Evolutionary conservation across 2,888 invertebrate genomes (phyloP).

Genomic region (Clivina fossor): DNA sequence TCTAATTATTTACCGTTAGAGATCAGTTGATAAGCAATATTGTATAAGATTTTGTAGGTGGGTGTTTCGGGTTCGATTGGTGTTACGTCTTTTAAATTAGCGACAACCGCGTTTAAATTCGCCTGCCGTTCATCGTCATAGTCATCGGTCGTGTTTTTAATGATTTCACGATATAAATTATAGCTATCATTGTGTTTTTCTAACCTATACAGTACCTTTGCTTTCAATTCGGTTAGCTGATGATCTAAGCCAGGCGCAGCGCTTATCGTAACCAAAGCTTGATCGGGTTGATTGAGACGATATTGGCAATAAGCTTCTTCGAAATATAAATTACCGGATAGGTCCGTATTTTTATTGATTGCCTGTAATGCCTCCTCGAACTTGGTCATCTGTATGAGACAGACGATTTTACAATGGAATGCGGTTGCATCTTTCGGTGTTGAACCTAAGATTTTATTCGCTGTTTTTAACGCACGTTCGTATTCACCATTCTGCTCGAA

Average conservation of each 20-base stretch:
- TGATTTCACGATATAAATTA: conserved; percentile 80
- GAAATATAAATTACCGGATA: conserved; percentile 67
- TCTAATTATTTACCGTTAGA: conserved; percentile 70
- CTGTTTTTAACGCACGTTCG: conserved; percentile 87
- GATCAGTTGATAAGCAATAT: conserved; percentile 81
- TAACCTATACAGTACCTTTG: conserved; percentile 85
- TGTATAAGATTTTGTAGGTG: conserved; percentile 91
- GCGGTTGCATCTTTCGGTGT: conserved; percentile 84
- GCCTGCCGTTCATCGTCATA: conserved; percentile 95
- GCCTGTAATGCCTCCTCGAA: conserved; percentile 83
- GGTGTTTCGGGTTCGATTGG: conserved; percentile 52
- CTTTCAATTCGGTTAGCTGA: conserved; percentile 74
- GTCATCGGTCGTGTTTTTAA: conserved; percentile 90
- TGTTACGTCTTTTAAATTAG: conserved; percentile 66
- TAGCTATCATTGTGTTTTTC: conserved; percentile 87
- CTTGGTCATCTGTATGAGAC: conserved; percentile 83
- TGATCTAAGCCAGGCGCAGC: conserved; percentile 58
- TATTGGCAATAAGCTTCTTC: conserved; percentile 96
- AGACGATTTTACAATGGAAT: conserved; percentile 89
- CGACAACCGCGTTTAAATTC: conserved; percentile 89
- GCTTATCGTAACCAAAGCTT: conserved; percentile 80
- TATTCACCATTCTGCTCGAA: conserved; percentile 83
- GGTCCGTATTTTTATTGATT: conserved; percentile 59
- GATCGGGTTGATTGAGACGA: conserved; percentile 81
- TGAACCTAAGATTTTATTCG: conserved; percentile 86